phyloP scores from a whole-genome alignment of 2,888 invertebrate genomes.

The Pollenia angustigena region DNA sequence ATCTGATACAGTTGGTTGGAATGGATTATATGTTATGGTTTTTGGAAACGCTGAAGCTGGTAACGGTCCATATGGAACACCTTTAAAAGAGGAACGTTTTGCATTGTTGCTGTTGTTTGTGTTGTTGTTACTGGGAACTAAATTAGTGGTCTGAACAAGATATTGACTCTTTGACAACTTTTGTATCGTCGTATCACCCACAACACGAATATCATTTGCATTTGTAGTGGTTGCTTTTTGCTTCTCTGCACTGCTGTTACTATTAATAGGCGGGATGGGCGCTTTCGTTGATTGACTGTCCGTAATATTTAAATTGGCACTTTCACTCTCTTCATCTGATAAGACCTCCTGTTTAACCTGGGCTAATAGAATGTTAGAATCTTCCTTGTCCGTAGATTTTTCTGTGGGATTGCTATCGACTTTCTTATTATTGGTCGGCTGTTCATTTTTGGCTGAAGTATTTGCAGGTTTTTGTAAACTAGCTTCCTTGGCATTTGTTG shows the following conservation, averaged over 20 bases:
- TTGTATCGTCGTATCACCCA: slow-evolving; percentile 82
- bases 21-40: slow-evolving; percentile 59
- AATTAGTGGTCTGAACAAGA: background rate
- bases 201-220: slow-evolving; percentile 75
- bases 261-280: background rate
- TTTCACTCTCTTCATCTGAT: slow-evolving; percentile 79
- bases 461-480: background rate
- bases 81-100: slow-evolving; percentile 76
- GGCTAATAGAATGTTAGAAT: background rate
- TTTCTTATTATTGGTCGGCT: background rate
- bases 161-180: slow-evolving; percentile 74
- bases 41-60: slow-evolving; percentile 75
- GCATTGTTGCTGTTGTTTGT: slow-evolving; percentile 32
- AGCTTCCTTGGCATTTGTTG: slow-evolving; percentile 6
- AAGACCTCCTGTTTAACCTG: slow-evolving; percentile 79
- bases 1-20: slow-evolving; percentile 29
- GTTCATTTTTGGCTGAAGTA: background rate
- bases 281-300: background rate
- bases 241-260: background rate
- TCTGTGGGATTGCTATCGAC: background rate
- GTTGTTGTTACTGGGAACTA: background rate
- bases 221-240: background rate
- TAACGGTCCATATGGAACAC: slow-evolving; percentile 78
- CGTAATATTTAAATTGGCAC: background rate
- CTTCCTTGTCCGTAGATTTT: slow-evolving; percentile 20